Conservation (phyloP, 2,113 vertebrate genomes). For the Limnothrissa miodon region DNA sequence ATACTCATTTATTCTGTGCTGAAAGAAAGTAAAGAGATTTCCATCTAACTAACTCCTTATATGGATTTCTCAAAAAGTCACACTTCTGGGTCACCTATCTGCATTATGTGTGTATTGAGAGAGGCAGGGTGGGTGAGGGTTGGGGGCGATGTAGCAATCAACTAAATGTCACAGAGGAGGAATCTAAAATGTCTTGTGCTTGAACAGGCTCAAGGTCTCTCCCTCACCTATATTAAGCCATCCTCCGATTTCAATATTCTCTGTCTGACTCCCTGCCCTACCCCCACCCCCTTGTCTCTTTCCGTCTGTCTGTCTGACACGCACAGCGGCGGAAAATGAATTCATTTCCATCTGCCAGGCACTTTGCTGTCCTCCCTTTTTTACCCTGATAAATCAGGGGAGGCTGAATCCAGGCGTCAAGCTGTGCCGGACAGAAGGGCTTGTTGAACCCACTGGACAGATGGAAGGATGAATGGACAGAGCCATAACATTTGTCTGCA, state of each 20-base stretch:
- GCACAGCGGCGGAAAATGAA: neutral
- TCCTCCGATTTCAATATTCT: constrained; percentile 33
- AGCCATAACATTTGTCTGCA: neutral
- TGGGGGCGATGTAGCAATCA: neutral
- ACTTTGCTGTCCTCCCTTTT: neutral
- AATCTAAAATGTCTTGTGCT: neutral
- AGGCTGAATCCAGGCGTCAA: neutral
- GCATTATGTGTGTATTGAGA: neutral
- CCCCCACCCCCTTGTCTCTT: constrained; percentile 24
- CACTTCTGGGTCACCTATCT: neutral
- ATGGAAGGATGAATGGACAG: neutral
- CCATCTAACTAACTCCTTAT: neutral
- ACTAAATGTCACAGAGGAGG: neutral
- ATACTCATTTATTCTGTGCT: neutral
- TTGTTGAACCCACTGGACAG: neutral
- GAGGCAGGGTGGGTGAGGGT: neutral
- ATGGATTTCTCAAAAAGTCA: neutral
- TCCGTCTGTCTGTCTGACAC: neutral
- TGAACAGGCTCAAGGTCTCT: neutral
- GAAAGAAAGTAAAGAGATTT: neutral
- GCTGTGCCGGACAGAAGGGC: neutral
- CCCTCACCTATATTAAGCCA: constrained; percentile 35
- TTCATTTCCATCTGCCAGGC: neutral
- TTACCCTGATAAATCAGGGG: neutral
- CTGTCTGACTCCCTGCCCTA: neutral